These are phyloP conservation scores for Cottoperca gobio DNA, from an alignment of 2,797 vertebrate species.

Conservation along the genomic window DNA sequence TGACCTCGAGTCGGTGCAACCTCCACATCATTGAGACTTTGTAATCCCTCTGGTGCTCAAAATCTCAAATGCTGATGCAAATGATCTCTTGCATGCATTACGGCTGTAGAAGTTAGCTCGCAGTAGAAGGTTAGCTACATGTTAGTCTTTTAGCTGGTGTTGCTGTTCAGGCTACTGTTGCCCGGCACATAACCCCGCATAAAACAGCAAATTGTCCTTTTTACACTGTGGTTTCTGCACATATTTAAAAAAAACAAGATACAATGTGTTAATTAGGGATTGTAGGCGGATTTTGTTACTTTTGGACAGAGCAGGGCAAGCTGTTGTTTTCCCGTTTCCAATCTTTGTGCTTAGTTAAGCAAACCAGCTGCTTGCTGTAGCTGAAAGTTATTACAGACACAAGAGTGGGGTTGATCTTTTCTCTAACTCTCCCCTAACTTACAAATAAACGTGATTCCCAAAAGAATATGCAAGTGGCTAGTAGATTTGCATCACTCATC, in stretches of 20 bases:
- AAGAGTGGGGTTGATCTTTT: background rate
- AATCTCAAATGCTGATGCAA: conserved; percentile 21
- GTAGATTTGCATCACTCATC: no score
- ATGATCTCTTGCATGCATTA: conserved; percentile 1
- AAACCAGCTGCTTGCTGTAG: background rate
- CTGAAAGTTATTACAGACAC: background rate
- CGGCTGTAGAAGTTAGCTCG: background rate
- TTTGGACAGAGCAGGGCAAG: background rate
- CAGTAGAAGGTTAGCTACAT: background rate
- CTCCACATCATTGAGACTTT: conserved; percentile 31
- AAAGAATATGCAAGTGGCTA: no score
- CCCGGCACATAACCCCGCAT: background rate
- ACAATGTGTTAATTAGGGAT: background rate
- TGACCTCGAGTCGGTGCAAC: conserved; percentile 32
- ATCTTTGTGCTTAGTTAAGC: conserved; percentile 6
- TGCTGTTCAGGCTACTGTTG: no score
- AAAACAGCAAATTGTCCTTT: background rate
- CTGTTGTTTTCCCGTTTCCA: background rate
- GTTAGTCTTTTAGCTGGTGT: background rate
- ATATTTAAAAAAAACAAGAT: background rate
- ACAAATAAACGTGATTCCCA: background rate
- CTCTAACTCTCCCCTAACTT: background rate
- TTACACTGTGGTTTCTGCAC: background rate
- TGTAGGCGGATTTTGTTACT: background rate
- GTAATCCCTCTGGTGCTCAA: conserved; percentile 31